phyloP scores from a whole-genome alignment of 2,797 vertebrate species.

The Micrastur ruficollis region DNA sequence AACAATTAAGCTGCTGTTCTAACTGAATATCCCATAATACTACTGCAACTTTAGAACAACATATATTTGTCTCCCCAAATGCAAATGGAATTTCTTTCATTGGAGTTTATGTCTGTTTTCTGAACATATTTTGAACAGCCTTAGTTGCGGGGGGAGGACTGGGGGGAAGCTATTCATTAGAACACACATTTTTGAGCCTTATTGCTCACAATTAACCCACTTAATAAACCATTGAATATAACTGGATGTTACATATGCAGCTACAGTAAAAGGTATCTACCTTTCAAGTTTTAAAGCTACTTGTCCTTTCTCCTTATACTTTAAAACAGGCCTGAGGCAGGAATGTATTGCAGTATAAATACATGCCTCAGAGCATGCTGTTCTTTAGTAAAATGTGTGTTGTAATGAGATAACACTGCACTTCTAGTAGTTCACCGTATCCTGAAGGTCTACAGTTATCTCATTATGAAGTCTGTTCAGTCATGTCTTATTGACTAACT shows the following conservation, averaged over 20 bases:
- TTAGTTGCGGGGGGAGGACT: not conserved
- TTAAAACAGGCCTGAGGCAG: not conserved
- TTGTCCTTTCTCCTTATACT: not conserved
- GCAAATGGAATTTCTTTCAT: not conserved
- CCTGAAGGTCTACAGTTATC: not conserved
- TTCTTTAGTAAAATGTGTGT: conserved; percentile 21
- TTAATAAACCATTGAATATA: not conserved
- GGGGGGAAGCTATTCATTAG: not conserved
- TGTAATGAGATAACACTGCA: conserved; percentile 19
- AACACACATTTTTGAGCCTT: not conserved
- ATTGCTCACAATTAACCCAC: not conserved
- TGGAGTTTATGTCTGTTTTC: not conserved
- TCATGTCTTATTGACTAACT: not conserved
- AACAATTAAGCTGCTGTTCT: not conserved
- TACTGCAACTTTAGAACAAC: not conserved
- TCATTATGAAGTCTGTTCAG: not conserved
- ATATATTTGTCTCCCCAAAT: not conserved
- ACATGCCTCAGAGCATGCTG: not conserved
- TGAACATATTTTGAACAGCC: not conserved
- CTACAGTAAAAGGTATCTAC: not conserved
- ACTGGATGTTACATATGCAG: not conserved
- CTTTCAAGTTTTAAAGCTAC: conserved; percentile 11
- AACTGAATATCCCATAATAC: not conserved
- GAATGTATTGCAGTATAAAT: not conserved
- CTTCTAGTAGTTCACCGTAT: not conserved